These are phyloP conservation scores for Vicugna pacos DNA, from an alignment of 2,113 vertebrate species.

Conservation along the genomic window DNA sequence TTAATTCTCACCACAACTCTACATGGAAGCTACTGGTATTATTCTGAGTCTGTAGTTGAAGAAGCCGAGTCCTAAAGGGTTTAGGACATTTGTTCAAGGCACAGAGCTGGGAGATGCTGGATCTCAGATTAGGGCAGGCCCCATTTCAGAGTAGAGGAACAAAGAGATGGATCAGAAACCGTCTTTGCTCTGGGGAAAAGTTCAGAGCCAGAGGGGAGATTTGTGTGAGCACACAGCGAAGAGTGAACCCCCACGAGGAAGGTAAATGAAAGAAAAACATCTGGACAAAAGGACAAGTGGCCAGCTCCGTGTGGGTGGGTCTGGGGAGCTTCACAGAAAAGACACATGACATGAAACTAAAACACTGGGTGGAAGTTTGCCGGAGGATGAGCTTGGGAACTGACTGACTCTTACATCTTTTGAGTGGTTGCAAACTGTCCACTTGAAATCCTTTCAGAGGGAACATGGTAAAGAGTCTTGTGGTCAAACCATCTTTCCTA, in stretches of 20 bases:
- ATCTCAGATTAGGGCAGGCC: background rate
- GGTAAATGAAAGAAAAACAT: background rate
- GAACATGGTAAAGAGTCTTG: background rate
- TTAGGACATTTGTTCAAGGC: background rate
- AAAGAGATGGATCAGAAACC: background rate
- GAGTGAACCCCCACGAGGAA: background rate
- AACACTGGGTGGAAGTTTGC: background rate
- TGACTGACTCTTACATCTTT: rapidly evolving
- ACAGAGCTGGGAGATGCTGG: rapidly evolving
- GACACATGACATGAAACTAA: rapidly evolving
- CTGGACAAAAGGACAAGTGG: rapidly evolving
- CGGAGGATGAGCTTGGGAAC: background rate
- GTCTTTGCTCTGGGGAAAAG: background rate
- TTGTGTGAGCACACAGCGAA: rapidly evolving
- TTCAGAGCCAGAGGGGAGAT: background rate
- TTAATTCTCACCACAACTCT: background rate
- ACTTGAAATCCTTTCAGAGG: background rate
- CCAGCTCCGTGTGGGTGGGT: background rate
- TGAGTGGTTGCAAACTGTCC: background rate
- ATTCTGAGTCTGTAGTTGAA: too few species aligned
- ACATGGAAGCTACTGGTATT: rapidly evolving
- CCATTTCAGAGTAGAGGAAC: background rate
- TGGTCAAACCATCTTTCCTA: background rate
- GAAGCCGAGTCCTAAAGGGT: background rate
- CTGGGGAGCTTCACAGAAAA: background rate